Percentiles rank a stretch among this genome's conserved stretches.
These are phyloP conservation scores for Drosophila athabasca DNA, from an alignment of 1,140 invertebrate species.

Conservation along the genomic window DNA sequence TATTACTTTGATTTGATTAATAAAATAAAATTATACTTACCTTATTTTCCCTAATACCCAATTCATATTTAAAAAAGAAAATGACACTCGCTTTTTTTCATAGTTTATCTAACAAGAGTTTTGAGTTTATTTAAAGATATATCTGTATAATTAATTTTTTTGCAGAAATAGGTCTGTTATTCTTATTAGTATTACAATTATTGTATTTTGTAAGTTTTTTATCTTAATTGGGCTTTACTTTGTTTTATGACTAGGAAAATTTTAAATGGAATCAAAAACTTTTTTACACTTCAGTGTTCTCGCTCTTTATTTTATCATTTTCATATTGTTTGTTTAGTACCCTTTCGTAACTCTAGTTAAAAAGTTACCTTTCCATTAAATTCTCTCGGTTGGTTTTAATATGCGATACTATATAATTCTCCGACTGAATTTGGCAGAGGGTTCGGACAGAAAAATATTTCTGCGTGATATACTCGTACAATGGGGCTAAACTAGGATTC, in stretches of 20 bases:
- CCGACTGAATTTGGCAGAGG: no score
- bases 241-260: conserved; percentile 63
- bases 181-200: conserved; percentile 72
- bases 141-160: conserved; percentile 70
- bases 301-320: conserved; percentile 39
- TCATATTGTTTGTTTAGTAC: conserved; percentile 21
- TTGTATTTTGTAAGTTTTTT: conserved; percentile 68
- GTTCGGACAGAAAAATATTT: no score
- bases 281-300: conserved; percentile 41
- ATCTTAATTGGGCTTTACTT: conserved; percentile 43
- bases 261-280: conserved; percentile 79
- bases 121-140: conserved; percentile 82
- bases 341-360: conserved; percentile 74
- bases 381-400: conserved; percentile 65
- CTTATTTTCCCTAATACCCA: no score
- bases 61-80: not conserved
- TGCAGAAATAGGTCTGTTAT: conserved; percentile 75
- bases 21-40: not conserved
- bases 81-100: conserved; percentile 6
- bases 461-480: no score
- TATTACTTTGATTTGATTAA: no score
- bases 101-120: conserved; percentile 79
- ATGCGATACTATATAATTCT: conserved; percentile 10
- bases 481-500: conserved; percentile 4
- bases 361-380: conserved; percentile 72